phyloP scores from a whole-genome alignment of 2,888 invertebrate genomes.

The Chloromyia formosa region DNA sequence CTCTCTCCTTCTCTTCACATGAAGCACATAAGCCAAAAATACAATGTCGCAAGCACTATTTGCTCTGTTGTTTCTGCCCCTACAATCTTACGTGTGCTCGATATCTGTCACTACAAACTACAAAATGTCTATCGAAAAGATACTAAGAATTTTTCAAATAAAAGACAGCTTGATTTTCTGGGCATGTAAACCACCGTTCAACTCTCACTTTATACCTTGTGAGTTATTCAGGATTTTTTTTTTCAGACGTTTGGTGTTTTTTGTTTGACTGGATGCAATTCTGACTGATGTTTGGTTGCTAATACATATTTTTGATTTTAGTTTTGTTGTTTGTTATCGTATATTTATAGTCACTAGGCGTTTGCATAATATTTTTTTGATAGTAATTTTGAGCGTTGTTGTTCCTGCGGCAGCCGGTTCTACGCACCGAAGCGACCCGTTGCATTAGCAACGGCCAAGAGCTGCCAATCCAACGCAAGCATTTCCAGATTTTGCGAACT shows the following conservation, averaged over 20 bases:
- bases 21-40: conserved; percentile 22
- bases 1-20: conserved; percentile 23
- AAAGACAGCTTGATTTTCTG: conserved; percentile 26
- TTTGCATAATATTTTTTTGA: not conserved
- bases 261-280: conserved; percentile 1
- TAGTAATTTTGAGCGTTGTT: no score
- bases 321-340: not conserved
- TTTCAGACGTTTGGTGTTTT: conserved; percentile 28
- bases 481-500: not conserved
- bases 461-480: no score
- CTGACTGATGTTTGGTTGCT: not conserved
- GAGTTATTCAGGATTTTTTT: conserved; percentile 22
- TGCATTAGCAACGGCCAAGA: no score
- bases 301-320: not conserved
- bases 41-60: not conserved
- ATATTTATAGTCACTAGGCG: not conserved
- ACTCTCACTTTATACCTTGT: conserved; percentile 44
- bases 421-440: no score
- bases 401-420: no score
- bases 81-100: not conserved
- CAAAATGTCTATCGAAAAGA: not conserved
- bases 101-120: not conserved
- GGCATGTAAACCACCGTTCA: conserved; percentile 33
- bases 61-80: conserved; percentile 7
- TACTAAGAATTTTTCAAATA: not conserved